phyloP scores from a whole-genome alignment of 2,888 invertebrate genomes.

The Synergus itoensis region DNA sequence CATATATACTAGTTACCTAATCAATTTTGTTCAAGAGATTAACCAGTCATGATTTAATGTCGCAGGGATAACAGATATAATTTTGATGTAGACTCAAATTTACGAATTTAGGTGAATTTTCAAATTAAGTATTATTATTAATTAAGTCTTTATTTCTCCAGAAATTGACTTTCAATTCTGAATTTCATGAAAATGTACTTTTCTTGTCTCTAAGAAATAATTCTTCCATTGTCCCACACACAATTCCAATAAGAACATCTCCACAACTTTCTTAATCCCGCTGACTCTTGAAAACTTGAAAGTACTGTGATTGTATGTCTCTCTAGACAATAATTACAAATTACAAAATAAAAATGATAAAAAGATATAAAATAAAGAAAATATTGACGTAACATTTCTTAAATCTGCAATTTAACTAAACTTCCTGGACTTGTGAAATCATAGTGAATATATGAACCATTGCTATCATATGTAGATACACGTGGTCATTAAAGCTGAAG shows the following conservation, averaged over 20 bases:
- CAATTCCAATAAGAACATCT: not conserved
- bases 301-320: not conserved
- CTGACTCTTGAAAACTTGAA: not conserved
- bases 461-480: conserved; percentile 33
- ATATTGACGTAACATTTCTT: not conserved
- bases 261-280: conserved; percentile 7
- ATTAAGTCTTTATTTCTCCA: no score
- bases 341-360: not conserved
- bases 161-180: no score
- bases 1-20: no score
- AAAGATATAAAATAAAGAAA: not conserved
- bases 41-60: no score
- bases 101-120: no score
- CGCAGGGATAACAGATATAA: no score
- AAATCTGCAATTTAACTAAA: not conserved
- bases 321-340: not conserved
- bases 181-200: no score
- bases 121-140: not conserved
- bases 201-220: not conserved
- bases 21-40: no score
- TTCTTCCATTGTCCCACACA: not conserved
- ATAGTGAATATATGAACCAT: conserved; percentile 24
- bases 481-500: conserved; percentile 49
- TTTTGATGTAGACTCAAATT: no score
- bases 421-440: not conserved